phyloP scores from a whole-genome alignment of 2,888 invertebrate genomes.

The Pseudanteris insignis region DNA sequence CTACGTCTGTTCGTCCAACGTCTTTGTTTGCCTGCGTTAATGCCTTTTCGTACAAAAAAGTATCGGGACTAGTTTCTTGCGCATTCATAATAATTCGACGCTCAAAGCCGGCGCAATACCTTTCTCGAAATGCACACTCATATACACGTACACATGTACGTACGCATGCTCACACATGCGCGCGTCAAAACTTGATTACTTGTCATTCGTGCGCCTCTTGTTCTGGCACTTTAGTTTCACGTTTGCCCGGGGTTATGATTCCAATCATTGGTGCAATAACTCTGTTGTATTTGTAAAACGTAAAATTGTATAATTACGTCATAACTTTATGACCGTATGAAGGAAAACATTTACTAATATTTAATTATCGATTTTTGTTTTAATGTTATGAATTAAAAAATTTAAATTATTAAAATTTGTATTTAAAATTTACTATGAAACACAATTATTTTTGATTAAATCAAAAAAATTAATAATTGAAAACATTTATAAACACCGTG shows the following conservation, averaged over 20 bases:
- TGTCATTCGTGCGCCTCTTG: conserved; percentile 25
- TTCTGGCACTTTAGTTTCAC: conserved; percentile 35
- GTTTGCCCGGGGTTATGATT: conserved; percentile 24
- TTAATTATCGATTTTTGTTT: too few relatives aligned
- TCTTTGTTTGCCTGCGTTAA: conserved; percentile 31
- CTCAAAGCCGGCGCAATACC: conserved; percentile 14
- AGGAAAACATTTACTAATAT: too few relatives aligned
- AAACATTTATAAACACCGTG: too few relatives aligned
- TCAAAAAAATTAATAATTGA: conserved; percentile 9
- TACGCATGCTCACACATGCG: too few relatives aligned
- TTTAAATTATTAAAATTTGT: too few relatives aligned
- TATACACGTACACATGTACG: too few relatives aligned
- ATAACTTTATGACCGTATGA: conserved; percentile 3
- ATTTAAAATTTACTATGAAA: too few relatives aligned
- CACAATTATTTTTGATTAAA: too few relatives aligned
- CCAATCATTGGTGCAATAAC: conserved; percentile 13
- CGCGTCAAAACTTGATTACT: conserved; percentile 38
- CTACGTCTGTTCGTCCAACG: conserved; percentile 14
- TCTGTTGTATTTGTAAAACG: conserved; percentile 19
- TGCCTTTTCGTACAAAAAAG: conserved; percentile 32
- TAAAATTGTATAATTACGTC: conserved; percentile 21
- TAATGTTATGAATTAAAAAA: too few relatives aligned
- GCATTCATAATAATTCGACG: conserved; percentile 24
- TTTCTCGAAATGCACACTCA: too few relatives aligned
- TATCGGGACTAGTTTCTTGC: conserved; percentile 24